Evolutionary conservation across 2,113 vertebrate species (phyloP).

Genomic region (Paracanthobrama guichenoti): DNA sequence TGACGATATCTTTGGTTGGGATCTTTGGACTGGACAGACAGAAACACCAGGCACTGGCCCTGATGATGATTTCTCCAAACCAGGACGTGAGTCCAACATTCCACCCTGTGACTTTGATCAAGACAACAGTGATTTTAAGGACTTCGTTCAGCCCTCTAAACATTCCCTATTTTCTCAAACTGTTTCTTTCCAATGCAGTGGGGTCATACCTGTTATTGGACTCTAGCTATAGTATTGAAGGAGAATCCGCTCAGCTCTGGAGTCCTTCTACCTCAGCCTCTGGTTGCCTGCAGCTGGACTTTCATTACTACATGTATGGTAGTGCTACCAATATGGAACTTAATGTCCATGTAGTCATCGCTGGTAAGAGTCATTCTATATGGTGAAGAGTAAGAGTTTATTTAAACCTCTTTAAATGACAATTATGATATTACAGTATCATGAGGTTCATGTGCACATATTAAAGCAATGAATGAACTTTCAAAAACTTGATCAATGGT

Average conservation of each 20-base stretch:
- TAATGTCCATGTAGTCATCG: conserved; percentile 62
- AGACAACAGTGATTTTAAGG: background rate
- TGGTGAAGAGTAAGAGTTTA: background rate
- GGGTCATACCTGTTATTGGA: conserved; percentile 81
- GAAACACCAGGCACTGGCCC: conserved; percentile 72
- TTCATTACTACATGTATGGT: conserved; percentile 77
- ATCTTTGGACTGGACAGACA: conserved; percentile 52
- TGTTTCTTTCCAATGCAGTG: conserved; percentile 62
- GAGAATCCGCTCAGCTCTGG: conserved; percentile 64
- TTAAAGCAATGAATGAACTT: background rate
- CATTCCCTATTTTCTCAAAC: background rate
- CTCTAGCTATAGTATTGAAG: conserved; percentile 32
- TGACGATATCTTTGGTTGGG: conserved; percentile 62
- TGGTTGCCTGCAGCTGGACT: conserved; percentile 77
- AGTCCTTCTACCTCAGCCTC: conserved; percentile 66
- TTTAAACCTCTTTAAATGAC: background rate
- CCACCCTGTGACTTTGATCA: background rate
- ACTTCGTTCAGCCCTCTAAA: background rate
- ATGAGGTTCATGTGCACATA: background rate
- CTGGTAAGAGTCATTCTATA: conserved; percentile 62
- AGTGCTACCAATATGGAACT: conserved; percentile 72
- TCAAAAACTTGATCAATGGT: background rate
- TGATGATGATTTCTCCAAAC: conserved; percentile 80
- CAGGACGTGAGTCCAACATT: conserved; percentile 72
- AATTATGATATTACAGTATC: background rate